Base-by-base conservation (phyloP, 1,140 invertebrate species). In the Trinorchestia longiramus region DNA sequence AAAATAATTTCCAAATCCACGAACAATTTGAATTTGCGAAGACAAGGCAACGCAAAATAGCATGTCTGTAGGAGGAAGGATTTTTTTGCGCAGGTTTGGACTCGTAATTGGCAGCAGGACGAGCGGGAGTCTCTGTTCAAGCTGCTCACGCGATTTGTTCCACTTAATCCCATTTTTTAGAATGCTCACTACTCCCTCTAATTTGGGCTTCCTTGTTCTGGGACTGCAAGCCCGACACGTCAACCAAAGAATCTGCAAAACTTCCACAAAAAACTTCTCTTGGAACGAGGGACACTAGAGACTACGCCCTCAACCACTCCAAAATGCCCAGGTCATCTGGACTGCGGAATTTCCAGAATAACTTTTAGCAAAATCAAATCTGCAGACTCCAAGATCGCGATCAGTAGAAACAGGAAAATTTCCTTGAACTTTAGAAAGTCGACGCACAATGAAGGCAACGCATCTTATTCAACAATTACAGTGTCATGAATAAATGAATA, bases 131-230 rank as follows among this genome's bases (percentile, higher is more conserved):
- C 43, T 45, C 92, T 47, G 43, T 94, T 45, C 44, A n/a, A 45
- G 92, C 92, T 94, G 92, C 92, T 94, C 92, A 94, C 44, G 43
- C 92, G 43, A 94, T 94, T 94, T 43, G 92, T 94, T 94, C 44
- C 92, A 94, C 92, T 94, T 94, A 94, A 94, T 94, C 92, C 41
- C 43, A 94, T 94, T 94, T 94, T 94, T 94, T 94, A 45, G 8
- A n/a, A 94, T 19, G 43, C 92, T 94, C 92, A 45, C 36, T 47
- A 45, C 92, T 94, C 92, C 92, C 44, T 45, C 44, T 45, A 45
- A 94, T 45, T 94, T 94, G 41, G 92, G 92, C 92, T 94, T 94
- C 92, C 92, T 94, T 94, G 92, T 90, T 90, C 88, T 90, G 88
- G 88, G 88, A 43, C 43, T 41, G 88, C 88, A 42, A 90, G n/a